Conservation (phyloP, 2,888 invertebrate species). For the Amblyjoppa fuscipennis region DNA sequence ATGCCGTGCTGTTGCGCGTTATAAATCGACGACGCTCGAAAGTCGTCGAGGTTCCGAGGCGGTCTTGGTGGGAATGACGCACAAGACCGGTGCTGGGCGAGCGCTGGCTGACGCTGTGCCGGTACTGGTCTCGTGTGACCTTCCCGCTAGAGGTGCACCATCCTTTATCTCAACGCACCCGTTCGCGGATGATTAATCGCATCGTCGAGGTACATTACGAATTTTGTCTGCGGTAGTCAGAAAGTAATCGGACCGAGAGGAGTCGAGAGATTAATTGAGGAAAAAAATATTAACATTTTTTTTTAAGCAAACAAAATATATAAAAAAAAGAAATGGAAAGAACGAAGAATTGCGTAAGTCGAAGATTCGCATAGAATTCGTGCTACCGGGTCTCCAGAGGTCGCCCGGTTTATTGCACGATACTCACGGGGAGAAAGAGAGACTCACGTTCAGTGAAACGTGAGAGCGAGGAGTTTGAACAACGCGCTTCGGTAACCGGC, state of each 20-base stretch:
- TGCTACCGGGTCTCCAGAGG: background rate
- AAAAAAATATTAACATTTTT: background rate
- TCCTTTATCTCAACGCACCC: slow-evolving; percentile 40
- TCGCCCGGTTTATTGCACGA: background rate
- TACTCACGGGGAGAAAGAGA: background rate
- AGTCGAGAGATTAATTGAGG: background rate
- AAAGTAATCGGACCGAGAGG: slow-evolving; percentile 18
- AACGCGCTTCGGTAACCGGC: slow-evolving; percentile 39
- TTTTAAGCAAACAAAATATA: background rate
- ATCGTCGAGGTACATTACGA: background rate
- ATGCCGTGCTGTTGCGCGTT: background rate
- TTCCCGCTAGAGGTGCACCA: background rate
- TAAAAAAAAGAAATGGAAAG: background rate
- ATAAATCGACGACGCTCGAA: slow-evolving; percentile 3
- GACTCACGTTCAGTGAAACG: slow-evolving; percentile 28
- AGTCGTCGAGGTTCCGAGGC: slow-evolving; percentile 25
- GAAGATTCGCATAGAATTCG: background rate
- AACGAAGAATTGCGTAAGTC: background rate
- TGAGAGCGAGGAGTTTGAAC: slow-evolving; percentile 32
- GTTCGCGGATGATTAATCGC: slow-evolving; percentile 48
- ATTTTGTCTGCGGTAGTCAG: slow-evolving; percentile 8
- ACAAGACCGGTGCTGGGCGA: background rate
- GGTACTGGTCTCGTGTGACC: too few relatives aligned
- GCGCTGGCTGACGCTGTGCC: too few relatives aligned
- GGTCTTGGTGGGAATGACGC: background rate